These are phyloP conservation scores for Melanerpes aurifrons DNA, from an alignment of 2,113 vertebrate genomes.

Conservation along the genomic window DNA sequence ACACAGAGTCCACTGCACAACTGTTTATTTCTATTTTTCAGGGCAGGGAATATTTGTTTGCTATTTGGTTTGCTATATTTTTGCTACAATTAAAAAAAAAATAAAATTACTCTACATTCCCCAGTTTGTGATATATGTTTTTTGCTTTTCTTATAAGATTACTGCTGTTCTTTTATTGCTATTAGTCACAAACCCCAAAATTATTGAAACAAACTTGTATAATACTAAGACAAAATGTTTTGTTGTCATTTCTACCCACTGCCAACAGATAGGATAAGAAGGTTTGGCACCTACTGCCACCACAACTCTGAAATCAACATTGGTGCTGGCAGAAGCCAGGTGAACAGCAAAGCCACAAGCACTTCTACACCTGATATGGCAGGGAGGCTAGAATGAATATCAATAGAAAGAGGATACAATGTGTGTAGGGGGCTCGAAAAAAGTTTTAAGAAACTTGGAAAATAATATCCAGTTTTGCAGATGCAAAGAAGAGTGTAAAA, in stretches of 20 bases:
- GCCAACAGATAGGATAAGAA: not conserved
- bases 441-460: not conserved
- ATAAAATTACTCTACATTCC: not conserved
- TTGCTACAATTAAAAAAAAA: not conserved
- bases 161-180: not conserved
- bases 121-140: not conserved
- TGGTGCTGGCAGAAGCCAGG: not conserved
- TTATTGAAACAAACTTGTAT: not conserved
- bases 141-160: not conserved
- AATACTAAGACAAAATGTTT: not conserved
- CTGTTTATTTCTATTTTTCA: not conserved
- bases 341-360: not conserved
- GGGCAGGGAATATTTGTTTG: not conserved
- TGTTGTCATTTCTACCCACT: not conserved
- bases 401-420: rapidly evolving
- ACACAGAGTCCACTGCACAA: not conserved
- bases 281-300: not conserved
- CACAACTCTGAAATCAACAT: not conserved
- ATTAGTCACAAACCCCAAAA: not conserved
- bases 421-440: not conserved
- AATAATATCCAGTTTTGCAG: not conserved
- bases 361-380: not conserved
- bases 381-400: not conserved
- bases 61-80: not conserved
- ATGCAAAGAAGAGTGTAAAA: not conserved